Evolutionary conservation across 2,113 vertebrate species (phyloP).

Genomic region (Condylura cristata): DNA sequence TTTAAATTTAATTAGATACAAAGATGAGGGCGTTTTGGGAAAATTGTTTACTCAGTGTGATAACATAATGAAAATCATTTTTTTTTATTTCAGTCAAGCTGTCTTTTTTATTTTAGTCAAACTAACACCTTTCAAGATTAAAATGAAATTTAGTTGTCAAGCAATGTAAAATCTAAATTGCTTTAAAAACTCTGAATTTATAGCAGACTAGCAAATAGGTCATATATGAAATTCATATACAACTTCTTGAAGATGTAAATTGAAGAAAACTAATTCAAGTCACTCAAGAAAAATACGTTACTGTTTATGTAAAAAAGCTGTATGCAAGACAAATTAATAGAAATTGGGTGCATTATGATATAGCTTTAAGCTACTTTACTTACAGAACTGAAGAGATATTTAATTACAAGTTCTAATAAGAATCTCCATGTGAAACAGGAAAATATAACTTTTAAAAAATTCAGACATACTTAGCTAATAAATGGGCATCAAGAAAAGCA

Average conservation of each 20-base stretch:
- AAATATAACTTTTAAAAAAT: slow-evolving; percentile 13
- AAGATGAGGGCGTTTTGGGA: slow-evolving; percentile 2
- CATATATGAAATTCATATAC: slow-evolving; percentile 40
- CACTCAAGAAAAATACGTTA: slow-evolving; percentile 38
- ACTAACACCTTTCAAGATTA: slow-evolving; percentile 44
- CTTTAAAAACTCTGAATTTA: slow-evolving; percentile 41
- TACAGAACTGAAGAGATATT: slow-evolving; percentile 26
- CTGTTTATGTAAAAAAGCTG: slow-evolving; percentile 55
- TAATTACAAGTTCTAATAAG: slow-evolving; percentile 64
- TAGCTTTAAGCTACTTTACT: slow-evolving; percentile 47
- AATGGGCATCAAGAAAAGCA: slow-evolving; percentile 7
- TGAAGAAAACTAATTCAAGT: slow-evolving; percentile 55
- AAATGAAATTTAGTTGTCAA: slow-evolving; percentile 57
- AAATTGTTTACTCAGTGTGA: slow-evolving; percentile 45
- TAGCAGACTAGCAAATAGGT: neutral
- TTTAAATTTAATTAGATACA: neutral
- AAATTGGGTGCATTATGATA: neutral
- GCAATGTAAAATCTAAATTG: slow-evolving; percentile 42
- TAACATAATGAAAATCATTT: no score
- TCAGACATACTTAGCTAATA: neutral
- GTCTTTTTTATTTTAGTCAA: neutral
- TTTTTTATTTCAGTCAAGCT: neutral
- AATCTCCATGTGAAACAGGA: neutral
- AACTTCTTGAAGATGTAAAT: slow-evolving; percentile 21
- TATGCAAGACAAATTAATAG: slow-evolving; percentile 30